A percentile compares a stretch with the other conserved stretches of the same genome.
Conservation (phyloP, 2,113 vertebrate genomes). For the Apaloderma vittatum region DNA sequence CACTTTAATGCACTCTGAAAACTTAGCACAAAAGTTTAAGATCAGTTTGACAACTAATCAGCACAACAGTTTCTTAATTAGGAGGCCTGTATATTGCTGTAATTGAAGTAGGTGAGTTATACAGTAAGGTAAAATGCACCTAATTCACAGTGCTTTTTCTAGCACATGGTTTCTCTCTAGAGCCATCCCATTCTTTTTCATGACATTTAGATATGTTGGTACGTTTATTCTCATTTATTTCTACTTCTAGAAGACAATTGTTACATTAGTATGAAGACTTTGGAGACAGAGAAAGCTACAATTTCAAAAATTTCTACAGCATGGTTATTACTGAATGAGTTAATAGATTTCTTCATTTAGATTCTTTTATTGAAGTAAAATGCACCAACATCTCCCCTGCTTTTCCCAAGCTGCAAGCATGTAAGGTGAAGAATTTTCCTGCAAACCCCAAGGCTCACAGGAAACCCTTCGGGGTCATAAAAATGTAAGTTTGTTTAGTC, state of each 20-base stretch:
- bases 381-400: conserved; percentile 30
- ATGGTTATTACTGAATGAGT: conserved; percentile 47
- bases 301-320: conserved; percentile 69
- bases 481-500: conserved; percentile 35
- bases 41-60: conserved; percentile 63
- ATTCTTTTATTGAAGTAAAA: conserved; percentile 54
- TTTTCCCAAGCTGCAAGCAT: conserved; percentile 22
- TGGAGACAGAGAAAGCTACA: conserved; percentile 75
- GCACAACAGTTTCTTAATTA: conserved; percentile 63
- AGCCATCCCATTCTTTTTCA: conserved; percentile 58
- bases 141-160: conserved; percentile 72
- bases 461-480: conserved; percentile 52
- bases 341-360: conserved; percentile 46
- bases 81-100: conserved; percentile 48
- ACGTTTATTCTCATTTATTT: conserved; percentile 77
- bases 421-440: conserved; percentile 29
- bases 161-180: conserved; percentile 57
- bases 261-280: conserved; percentile 77
- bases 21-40: conserved; percentile 2
- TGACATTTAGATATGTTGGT: conserved; percentile 77
- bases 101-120: conserved; percentile 59
- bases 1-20: conserved; percentile 26
- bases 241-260: conserved; percentile 71
- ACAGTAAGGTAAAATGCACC: conserved; percentile 45
- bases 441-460: not conserved